Evolutionary conservation across 2,888 invertebrate species (phyloP), one percentile per base, ranked within the genome.

Genomic region (Melolontha melolontha): DNA sequence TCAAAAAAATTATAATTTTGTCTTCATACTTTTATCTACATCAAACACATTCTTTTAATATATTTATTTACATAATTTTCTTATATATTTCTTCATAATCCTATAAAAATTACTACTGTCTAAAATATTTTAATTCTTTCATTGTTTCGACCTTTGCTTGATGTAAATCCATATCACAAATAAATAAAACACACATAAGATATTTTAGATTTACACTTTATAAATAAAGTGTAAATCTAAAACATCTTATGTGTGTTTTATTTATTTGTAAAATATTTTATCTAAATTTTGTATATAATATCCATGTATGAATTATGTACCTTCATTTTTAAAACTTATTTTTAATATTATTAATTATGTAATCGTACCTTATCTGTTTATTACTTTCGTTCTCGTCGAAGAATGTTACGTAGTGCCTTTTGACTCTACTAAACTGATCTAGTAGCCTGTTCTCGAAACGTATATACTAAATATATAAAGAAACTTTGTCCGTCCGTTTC

Each of bases 331-430:
- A 34, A 47, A 62, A 47, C 34, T 29, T 29, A 40, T 44, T 55
- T 62, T 34, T 47, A 47, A 34, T 49, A 14, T 49, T 39, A 54
- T 54, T 16, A 34, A 34, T 54, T 47, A 27, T 42, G 44, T 44
- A 57, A 17, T 29, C 47, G 47, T 49, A 62, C 59, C 47, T 62
- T 62, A 49, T 27, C 47, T 14, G 39, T 40, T 40, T 16, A 14
- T n/a, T n/a, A n/a, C n/a, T n/a, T n/a, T n/a, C n/a, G n/a, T n/a
- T n/a, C n/a, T n/a, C n/a, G n/a, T n/a, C n/a, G n/a, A n/a, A n/a
- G n/a, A n/a, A 59, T 59, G 59, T n/a, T 59, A 44, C 29, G 29
- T 59, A 59, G 59, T 59, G 59, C 59, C 59, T 59, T 59, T 47
- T 44, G 34, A 47, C 44, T 47, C 29, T n/a, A 16, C 44, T 5